Evolutionary conservation across 2,113 vertebrate species (phyloP), one percentile per base, ranked within the genome.

Genomic region (Caranx ignobilis): DNA sequence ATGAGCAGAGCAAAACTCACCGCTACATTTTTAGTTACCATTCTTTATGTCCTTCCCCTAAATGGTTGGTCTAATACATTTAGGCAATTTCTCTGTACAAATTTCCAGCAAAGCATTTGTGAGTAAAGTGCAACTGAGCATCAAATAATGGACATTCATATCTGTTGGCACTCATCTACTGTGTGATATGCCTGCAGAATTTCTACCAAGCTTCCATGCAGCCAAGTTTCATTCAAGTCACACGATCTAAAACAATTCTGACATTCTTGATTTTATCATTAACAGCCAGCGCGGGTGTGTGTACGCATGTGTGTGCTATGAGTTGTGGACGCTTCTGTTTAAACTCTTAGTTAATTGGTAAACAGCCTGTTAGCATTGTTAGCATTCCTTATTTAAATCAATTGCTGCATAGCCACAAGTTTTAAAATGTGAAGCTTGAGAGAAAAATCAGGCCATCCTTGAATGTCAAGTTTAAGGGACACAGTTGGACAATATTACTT

Each of bases 21-120:
- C 63, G 43, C 55, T 62, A 68, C 76, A 80, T 78, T 75, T 84
- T 86, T 69, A 72, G 81, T 75, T 68, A 69, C 66, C 45, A 34
- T 91, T 84, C 62, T 84, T 90, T 87, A 84, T 81, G 57, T 77
- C 56, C 70, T 65, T 69, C 70, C 37, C 9, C 62, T 77, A 82
- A 88, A 88, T 64, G 63, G 43, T 59, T 66, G 70, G 52, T 52
- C 34, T 31, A 11, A 94, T 95, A 95, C 92, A 94, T 95, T 96
- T 91, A 94, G 94, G 88, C 94, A 91, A 94, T 95, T 95, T 64
- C 19, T 82, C 56, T 50, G 19, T 45, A 52, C 3, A 69, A 16
- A 57, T 77, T 76, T 45, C 21, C 21, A 67, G 52, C 11, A 55
- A 61, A 71, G 19, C 41, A 41, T 56, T n/a, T 71, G 71, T 47